Evolutionary conservation across 2,888 invertebrate genomes (phyloP), one percentile per base, ranked within the genome.

Genomic region (Osmoderma eremita): DNA sequence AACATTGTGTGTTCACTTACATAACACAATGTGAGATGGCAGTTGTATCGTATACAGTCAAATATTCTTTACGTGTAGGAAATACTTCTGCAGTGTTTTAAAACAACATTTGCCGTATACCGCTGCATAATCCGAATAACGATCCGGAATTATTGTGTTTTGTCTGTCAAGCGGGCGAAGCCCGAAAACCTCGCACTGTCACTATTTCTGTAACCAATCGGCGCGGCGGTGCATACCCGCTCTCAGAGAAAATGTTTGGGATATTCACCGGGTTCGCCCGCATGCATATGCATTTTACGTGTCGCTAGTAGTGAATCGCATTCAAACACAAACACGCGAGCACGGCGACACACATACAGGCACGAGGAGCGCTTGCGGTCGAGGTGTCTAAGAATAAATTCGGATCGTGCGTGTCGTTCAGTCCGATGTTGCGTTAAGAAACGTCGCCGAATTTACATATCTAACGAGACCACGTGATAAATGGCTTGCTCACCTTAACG

Each of bases 111-210:
- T 15, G 45, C 45, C 30, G 17, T 13, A 30, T n/a, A 17, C 39
- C 30, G 48, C 38, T 17, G 51, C 66, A 66, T 66, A 66, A 66
- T 66, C 62, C 51, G 42, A 61, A 62, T 65, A 65, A 58, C 66
- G 58, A 66, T 66, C 53, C 38, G 38, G 66, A 66, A 66, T 66
- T 66, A 66, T 66, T 62, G 61, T 66, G 66, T 66, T 66, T 61
- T 66, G 66, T 62, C 66, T 66, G 62, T 50, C 61, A 51, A 62
- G 13, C n/a, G 61, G 61, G 58, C 61, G 50, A 66, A 56, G 49
- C 61, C 51, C 36, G n/a, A 58, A 66, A 66, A 50, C 50, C 24
- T 53, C 45, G 45, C 18, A 51, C 51, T 66, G 66, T 62, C 66
- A 66, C 66, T 66, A 66, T 66, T 66, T 66, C 58, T 62, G 65